A percentile compares a stretch with the other conserved stretches of the same genome.
Evolutionary conservation across 2,888 invertebrate species (phyloP).

Genomic region (Ischnus inquisitorius): DNA sequence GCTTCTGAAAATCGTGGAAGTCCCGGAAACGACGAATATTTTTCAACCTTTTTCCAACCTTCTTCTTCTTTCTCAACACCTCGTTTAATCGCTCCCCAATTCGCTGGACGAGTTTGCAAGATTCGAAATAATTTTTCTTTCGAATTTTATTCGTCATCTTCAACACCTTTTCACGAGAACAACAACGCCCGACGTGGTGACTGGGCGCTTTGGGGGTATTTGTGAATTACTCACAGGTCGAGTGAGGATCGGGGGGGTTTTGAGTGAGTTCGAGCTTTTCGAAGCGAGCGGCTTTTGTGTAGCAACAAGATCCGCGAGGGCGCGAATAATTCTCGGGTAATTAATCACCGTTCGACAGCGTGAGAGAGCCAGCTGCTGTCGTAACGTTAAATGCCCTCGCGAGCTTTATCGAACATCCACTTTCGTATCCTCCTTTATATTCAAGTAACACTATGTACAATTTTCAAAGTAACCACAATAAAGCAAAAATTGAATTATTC

Average conservation of each 20-base stretch:
- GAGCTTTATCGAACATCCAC: slow-evolving; percentile 48
- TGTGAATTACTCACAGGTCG: slow-evolving; percentile 27
- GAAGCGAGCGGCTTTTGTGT: slow-evolving; percentile 20
- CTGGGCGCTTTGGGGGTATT: slow-evolving; percentile 27
- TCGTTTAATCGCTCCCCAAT: too few relatives aligned
- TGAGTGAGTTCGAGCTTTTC: slow-evolving; percentile 35
- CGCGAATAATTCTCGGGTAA: slow-evolving; percentile 30
- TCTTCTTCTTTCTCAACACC: too few relatives aligned
- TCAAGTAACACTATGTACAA: too few relatives aligned
- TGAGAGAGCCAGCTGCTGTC: slow-evolving; percentile 47
- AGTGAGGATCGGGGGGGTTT: slow-evolving; percentile 41
- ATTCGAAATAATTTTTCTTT: slow-evolving; percentile 26
- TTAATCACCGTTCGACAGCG: slow-evolving; percentile 66
- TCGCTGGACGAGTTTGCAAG: not conserved
- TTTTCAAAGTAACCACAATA: too few relatives aligned
- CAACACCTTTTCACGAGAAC: not conserved
- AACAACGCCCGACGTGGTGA: not conserved
- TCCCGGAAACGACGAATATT: too few relatives aligned
- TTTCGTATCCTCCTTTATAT: not conserved
- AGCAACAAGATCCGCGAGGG: slow-evolving; percentile 11
- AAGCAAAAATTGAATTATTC: too few relatives aligned
- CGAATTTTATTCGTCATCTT: slow-evolving; percentile 20
- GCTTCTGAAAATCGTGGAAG: too few relatives aligned
- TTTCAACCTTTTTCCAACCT: too few relatives aligned
- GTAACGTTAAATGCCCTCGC: slow-evolving; percentile 29